phyloP scores from a whole-genome alignment of 1,140 invertebrate species.

The Brachionus rubens region DNA sequence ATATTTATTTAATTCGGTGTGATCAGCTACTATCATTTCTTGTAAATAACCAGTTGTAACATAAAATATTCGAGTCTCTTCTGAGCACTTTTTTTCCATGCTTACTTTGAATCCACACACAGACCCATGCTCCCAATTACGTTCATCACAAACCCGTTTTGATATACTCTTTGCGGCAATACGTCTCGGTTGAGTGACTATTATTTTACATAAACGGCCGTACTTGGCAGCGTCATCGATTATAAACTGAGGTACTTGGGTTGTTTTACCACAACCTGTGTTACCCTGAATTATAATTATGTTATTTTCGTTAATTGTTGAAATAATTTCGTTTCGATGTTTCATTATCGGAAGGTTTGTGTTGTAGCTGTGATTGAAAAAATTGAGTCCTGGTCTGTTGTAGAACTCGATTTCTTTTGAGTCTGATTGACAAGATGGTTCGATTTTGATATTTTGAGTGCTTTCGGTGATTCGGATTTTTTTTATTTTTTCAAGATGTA shows the following conservation, averaged over 20 bases:
- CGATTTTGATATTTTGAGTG: too few species aligned
- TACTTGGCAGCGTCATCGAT: conserved; percentile 55
- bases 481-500: not conserved
- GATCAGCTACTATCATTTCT: conserved; percentile 56
- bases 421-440: not conserved
- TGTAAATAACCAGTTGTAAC: conserved; percentile 59
- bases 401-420: not conserved
- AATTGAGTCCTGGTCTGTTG: not conserved
- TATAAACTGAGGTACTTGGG: conserved; percentile 60
- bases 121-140: conserved; percentile 55
- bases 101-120: conserved; percentile 59
- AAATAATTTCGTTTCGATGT: not conserved
- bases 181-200: conserved; percentile 59
- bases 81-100: conserved; percentile 47
- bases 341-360: conserved; percentile 1
- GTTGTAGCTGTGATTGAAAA: conserved; percentile 12
- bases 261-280: conserved; percentile 59
- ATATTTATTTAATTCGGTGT: conserved; percentile 49
- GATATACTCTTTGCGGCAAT: conserved; percentile 59
- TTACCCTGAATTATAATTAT: conserved; percentile 63
- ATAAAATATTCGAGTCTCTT: conserved; percentile 55
- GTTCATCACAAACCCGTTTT: conserved; percentile 55
- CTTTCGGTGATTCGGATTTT: not conserved
- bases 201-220: conserved; percentile 48
- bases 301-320: not conserved